phyloP scores from a whole-genome alignment of 2,113 vertebrate genomes.

The Urocolius indicus region DNA sequence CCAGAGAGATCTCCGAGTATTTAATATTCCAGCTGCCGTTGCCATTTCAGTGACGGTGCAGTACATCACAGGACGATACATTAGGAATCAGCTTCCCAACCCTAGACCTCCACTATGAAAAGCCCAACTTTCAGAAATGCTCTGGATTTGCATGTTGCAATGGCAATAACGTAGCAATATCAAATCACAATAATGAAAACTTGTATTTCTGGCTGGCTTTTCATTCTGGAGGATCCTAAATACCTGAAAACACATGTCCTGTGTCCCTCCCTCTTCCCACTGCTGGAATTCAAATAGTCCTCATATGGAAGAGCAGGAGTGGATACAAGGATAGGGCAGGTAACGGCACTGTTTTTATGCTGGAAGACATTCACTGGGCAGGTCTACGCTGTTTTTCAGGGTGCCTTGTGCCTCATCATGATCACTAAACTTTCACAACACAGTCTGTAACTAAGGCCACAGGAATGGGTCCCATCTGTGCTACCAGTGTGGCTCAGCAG shows the following conservation, averaged over 20 bases:
- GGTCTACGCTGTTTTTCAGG: neutral
- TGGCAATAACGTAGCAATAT: neutral
- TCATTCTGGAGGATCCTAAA: neutral
- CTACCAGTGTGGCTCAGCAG: fast-evolving
- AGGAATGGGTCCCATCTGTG: neutral
- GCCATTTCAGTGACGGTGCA: neutral
- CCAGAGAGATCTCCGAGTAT: neutral
- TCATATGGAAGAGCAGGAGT: neutral
- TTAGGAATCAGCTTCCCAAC: neutral
- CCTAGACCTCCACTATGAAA: neutral
- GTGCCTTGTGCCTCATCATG: neutral
- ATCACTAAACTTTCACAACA: neutral
- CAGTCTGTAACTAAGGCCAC: neutral
- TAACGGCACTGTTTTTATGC: fast-evolving
- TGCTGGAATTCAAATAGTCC: neutral
- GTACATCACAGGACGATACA: neutral
- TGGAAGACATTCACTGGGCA: neutral
- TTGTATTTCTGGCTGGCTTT: neutral
- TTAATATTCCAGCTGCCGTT: neutral
- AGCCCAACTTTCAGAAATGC: neutral
- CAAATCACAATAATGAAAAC: neutral
- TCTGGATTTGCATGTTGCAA: neutral
- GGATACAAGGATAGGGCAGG: neutral
- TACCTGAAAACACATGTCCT: neutral
- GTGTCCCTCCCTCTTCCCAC: neutral